Conservation (phyloP, 2,888 invertebrate species). For the Lottia gigantea region DNA sequence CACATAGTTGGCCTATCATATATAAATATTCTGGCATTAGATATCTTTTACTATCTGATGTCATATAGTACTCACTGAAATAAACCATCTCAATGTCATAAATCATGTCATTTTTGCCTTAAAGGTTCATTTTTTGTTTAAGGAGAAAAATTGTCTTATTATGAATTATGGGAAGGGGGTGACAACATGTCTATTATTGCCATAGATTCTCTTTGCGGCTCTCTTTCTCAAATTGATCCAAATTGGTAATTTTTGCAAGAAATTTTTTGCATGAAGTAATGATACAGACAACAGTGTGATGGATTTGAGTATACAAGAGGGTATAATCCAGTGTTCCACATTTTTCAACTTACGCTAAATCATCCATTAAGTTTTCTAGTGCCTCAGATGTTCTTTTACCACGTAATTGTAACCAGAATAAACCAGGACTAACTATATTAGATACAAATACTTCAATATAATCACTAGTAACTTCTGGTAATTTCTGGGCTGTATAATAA, state of each 20-base stretch:
- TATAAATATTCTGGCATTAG: conserved; percentile 46
- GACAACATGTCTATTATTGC: too few species aligned
- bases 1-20: conserved; percentile 52
- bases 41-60: conserved; percentile 35
- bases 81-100: not conserved
- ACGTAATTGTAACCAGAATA: conserved; percentile 57
- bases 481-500: conserved; percentile 37
- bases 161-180: too few species aligned
- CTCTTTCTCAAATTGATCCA: too few species aligned
- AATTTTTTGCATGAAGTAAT: too few species aligned
- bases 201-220: too few species aligned
- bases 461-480: conserved; percentile 34
- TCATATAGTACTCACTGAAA: conserved; percentile 35
- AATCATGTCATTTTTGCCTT: too few species aligned
- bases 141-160: too few species aligned
- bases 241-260: too few species aligned
- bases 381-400: conserved; percentile 42
- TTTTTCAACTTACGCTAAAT: conserved; percentile 49
- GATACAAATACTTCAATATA: conserved; percentile 54
- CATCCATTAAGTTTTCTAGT: conserved; percentile 57
- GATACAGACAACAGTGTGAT: too few species aligned
- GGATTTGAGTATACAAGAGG: not conserved
- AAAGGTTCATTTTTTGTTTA: too few species aligned
- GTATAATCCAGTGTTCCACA: not conserved
- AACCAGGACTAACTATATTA: conserved; percentile 47